Conservation (phyloP, 2,888 invertebrate genomes). For the Rhamphomyia laevipes region DNA sequence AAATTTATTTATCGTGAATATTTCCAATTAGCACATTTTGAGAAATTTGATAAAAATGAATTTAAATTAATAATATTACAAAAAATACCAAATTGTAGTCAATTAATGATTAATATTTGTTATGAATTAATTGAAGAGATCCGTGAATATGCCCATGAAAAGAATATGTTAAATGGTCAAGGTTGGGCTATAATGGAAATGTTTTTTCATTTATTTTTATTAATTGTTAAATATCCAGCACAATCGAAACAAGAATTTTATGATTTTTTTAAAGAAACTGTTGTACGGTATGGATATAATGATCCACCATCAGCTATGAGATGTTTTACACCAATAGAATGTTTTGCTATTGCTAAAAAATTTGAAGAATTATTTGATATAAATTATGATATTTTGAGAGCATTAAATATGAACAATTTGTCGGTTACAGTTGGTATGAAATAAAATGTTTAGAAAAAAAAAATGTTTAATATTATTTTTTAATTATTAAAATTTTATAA, state of each 20-base stretch:
- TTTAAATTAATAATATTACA: background rate
- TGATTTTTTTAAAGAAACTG: background rate
- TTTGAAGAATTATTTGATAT: constrained; percentile 5
- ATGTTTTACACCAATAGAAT: constrained; percentile 4
- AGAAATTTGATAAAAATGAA: background rate
- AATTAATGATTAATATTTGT: background rate
- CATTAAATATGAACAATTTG: background rate
- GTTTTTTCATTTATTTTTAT: constrained; percentile 4
- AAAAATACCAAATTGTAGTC: background rate
- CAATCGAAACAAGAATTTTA: background rate
- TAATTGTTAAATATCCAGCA: background rate
- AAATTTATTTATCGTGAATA: background rate
- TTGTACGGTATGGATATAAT: constrained; percentile 9
- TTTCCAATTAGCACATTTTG: background rate
- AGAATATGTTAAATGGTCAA: background rate
- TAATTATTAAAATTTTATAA: no score
- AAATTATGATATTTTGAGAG: constrained; percentile 2
- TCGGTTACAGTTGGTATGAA: no score
- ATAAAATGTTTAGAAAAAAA: no score
- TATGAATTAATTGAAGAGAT: background rate
- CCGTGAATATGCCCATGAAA: constrained; percentile 3
- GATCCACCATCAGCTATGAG: constrained; percentile 14
- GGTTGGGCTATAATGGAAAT: constrained; percentile 5
- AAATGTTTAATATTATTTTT: no score
- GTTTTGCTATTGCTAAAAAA: constrained; percentile 1